Conservation (phyloP, 2,888 invertebrate species). For the Protonemura montana region DNA sequence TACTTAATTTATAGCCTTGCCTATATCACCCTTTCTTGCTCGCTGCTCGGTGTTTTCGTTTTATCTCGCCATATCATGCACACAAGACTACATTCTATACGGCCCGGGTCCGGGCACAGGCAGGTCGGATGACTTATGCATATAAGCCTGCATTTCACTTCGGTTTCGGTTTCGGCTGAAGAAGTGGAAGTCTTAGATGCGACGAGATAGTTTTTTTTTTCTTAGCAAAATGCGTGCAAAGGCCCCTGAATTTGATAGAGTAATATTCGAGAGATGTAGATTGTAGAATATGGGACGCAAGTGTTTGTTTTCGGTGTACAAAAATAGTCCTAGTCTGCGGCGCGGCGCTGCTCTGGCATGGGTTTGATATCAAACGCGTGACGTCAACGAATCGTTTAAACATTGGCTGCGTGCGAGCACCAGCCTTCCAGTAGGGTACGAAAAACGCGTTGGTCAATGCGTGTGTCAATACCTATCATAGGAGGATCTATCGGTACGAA, state of each 20-base stretch:
- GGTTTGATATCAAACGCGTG: background rate
- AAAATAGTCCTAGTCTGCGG: background rate
- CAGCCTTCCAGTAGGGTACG: too few species aligned
- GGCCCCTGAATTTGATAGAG: background rate
- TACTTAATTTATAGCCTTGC: background rate
- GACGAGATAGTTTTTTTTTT: background rate
- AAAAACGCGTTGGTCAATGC: background rate
- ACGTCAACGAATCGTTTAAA: background rate
- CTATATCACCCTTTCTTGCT: background rate
- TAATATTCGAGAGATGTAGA: background rate
- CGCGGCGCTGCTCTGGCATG: background rate
- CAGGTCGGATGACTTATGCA: constrained; percentile 7
- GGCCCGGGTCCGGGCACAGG: background rate
- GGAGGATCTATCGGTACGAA: too few species aligned
- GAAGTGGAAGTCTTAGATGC: background rate
- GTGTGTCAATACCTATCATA: background rate
- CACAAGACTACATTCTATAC: background rate
- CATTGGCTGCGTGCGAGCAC: background rate
- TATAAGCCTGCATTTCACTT: background rate
- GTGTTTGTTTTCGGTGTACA: background rate
- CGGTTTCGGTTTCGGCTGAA: background rate
- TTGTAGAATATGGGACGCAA: background rate
- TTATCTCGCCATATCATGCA: background rate
- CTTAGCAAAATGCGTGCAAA: background rate
- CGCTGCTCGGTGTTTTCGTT: background rate